A percentile compares a stretch with the other conserved stretches of the same genome.
These are phyloP conservation scores for Ornithorhynchus anatinus DNA, from an alignment of 2,113 vertebrate species.

Conservation along the genomic window DNA sequence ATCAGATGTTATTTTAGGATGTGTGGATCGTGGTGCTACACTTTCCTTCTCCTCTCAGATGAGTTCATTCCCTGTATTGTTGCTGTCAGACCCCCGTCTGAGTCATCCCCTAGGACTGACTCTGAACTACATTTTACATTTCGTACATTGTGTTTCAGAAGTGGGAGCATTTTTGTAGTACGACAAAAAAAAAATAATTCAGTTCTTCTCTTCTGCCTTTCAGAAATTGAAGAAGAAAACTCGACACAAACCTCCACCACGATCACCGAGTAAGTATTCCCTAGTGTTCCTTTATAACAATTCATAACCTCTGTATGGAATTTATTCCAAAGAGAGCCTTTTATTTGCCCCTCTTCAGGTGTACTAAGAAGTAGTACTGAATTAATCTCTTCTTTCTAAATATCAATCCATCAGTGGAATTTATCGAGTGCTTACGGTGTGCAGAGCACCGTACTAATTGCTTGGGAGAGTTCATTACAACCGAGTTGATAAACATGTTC, in stretches of 20 bases:
- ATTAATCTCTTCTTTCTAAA: neutral
- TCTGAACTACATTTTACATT: neutral
- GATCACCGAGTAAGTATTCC: slow-evolving; percentile 81
- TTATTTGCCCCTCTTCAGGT: too few relatives aligned
- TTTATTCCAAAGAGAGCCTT: neutral
- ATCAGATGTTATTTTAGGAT: neutral
- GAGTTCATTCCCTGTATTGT: neutral
- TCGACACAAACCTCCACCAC: slow-evolving; percentile 74
- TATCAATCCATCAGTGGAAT: too few relatives aligned
- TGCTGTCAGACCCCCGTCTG: neutral
- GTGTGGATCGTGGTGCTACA: neutral
- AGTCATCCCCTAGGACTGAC: neutral
- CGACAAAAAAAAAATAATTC: neutral
- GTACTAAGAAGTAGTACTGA: neutral
- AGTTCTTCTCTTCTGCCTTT: slow-evolving; percentile 5
- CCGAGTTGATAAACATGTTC: too few relatives aligned
- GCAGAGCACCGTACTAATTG: too few relatives aligned
- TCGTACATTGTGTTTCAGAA: neutral
- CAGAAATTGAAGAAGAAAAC: slow-evolving; percentile 78
- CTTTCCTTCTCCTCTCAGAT: neutral
- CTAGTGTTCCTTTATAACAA: neutral
- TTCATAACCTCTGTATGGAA: fast-evolving
- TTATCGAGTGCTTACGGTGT: too few relatives aligned
- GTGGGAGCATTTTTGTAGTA: neutral
- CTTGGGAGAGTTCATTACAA: too few relatives aligned